Conservation (phyloP, 2,888 invertebrate species). For the Silvanus unidentatus region DNA sequence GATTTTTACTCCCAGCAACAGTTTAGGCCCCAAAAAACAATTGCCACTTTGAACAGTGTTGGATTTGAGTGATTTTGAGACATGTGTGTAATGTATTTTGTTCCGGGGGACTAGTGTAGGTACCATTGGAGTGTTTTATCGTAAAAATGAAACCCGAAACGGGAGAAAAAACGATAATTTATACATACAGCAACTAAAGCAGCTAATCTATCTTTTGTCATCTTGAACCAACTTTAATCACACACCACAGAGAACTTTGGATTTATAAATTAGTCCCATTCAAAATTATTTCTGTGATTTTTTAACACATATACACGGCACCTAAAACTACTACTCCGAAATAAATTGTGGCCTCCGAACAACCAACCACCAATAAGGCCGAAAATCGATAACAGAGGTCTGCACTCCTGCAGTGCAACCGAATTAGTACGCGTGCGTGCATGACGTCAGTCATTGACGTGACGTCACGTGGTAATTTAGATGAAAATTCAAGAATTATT, state of each 20-base stretch:
- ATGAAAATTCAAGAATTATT: constrained; percentile 14
- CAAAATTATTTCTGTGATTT: constrained; percentile 52
- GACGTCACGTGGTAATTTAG: constrained; percentile 36
- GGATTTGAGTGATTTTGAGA: too few relatives aligned
- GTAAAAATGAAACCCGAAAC: too few relatives aligned
- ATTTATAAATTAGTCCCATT: constrained; percentile 72
- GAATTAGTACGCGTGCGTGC: constrained; percentile 48
- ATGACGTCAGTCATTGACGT: constrained; percentile 40
- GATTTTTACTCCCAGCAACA: constrained; percentile 22
- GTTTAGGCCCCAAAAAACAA: constrained; percentile 10
- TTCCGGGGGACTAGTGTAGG: too few relatives aligned
- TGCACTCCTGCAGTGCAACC: constrained; percentile 61
- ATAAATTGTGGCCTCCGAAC: constrained; percentile 28
- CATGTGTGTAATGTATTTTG: too few relatives aligned
- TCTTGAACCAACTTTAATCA: constrained; percentile 51
- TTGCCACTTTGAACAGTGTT: too few relatives aligned
- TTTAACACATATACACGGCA: constrained; percentile 61
- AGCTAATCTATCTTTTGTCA: constrained; percentile 97
- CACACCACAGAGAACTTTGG: constrained; percentile 61
- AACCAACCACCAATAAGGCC: constrained; percentile 19
- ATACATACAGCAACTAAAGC: constrained; percentile 85
- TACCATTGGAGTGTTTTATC: too few relatives aligned
- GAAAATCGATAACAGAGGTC: constrained; percentile 76
- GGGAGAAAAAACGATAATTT: constrained; percentile 19
- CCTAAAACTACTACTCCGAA: constrained; percentile 61